Evolutionary conservation across 2,888 invertebrate genomes (phyloP), one percentile per base, ranked within the genome.

Genomic region (Andrena flavipes): DNA sequence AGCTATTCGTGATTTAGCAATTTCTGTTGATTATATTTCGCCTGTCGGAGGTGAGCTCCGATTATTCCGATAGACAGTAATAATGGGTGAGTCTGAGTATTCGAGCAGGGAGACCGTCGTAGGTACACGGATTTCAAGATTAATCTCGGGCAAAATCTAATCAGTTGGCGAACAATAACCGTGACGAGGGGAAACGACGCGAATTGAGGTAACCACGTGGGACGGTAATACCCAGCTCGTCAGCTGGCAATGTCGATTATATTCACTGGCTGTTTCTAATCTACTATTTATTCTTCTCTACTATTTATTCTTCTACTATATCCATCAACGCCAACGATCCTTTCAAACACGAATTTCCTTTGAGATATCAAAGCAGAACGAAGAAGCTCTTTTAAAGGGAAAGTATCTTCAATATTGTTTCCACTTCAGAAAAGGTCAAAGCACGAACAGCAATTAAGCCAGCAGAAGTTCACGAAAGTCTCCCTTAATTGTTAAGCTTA

Each of bases 111-210:
- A 4, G 10, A 56, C 26, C 59, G 54, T 29, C 42, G 71, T 54
- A 65, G 60, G n/a, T 64, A 51, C 23, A 35, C 68, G 62, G 75
- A 77, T 76, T 80, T 77, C 80, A 20, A 69, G 76, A 87, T 88
- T 86, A 86, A 88, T 88, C 73, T 80, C 77, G 75, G 81, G 79
- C 72, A 86, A 79, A 81, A 86, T 87, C 76, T 86, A 88, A 87
- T 87, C 86, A 87, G 88, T 78, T 42, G 13, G 29, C 23, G 75
- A 84, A 88, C 81, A 87, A 86, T 86, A 69, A 42, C 78, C 63
- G 73, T 60, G 82, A 76, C 72, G 73, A 75, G 80, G 76, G 83
- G 85, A 76, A 84, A 85, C 51, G 70, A 70, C 13, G 13, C 13
- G 13, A 13, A 76, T 72, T 54, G 74, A 29, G n/a, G 69, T 59